A percentile compares a stretch with the other conserved stretches of the same genome.
Evolutionary conservation across 2,888 invertebrate genomes (phyloP).

Genomic region (Argyra leucocephala): DNA sequence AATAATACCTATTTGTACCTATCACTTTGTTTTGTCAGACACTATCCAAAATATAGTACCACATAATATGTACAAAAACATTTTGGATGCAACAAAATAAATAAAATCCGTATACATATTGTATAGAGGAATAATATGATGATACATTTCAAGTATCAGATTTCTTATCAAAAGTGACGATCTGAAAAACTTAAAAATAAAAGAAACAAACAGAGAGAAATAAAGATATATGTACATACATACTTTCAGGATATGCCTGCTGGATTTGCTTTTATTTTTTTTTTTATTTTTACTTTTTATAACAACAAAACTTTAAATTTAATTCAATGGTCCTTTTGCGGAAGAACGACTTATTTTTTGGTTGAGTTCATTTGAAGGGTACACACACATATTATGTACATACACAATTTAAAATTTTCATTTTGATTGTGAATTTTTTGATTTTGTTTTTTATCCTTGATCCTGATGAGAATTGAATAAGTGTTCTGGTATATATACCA

Average conservation of each 20-base stretch:
- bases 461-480: background rate
- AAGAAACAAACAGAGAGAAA: constrained; percentile 16
- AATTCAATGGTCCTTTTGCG: background rate
- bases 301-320: background rate
- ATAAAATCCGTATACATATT: no score
- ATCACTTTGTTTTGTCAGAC: no score
- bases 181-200: constrained; percentile 30
- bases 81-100: no score
- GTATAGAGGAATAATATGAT: constrained; percentile 7
- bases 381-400: background rate
- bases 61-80: no score
- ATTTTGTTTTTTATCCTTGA: background rate
- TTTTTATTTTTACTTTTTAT: background rate
- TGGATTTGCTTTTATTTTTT: no score
- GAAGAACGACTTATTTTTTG: constrained; percentile 4
- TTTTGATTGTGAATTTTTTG: background rate
- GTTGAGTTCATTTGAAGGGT: background rate
- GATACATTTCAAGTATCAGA: constrained; percentile 30
- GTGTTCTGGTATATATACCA: no score
- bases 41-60: no score
- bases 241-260: no score
- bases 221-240: background rate
- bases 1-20: no score
- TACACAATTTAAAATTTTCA: background rate
- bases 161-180: constrained; percentile 34